These are phyloP conservation scores for Ypsolopha scabrella DNA, from an alignment of 2,888 invertebrate species.

Conservation along the genomic window DNA sequence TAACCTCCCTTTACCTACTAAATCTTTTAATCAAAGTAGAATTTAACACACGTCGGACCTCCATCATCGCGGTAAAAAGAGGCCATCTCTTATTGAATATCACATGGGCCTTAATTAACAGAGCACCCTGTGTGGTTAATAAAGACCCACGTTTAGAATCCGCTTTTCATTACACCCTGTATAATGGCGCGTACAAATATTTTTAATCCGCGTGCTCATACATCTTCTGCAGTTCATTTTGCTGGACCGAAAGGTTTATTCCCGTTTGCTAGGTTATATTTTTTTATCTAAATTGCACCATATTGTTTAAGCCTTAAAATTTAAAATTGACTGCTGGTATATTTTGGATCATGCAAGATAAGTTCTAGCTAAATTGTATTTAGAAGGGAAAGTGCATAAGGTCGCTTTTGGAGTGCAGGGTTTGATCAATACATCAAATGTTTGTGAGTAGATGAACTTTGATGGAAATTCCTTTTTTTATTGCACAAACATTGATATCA, in stretches of 20 bases:
- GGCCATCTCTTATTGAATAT: conserved; percentile 43
- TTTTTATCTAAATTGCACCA: no score
- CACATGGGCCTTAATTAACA: conserved; percentile 48
- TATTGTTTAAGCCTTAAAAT: no score
- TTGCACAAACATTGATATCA: conserved; percentile 37
- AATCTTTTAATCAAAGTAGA: conserved; percentile 11
- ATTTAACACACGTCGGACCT: conserved; percentile 36
- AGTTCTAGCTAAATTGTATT: no score
- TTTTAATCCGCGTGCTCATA: conserved; percentile 67
- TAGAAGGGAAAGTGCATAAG: neutral
- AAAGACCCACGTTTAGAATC: conserved; percentile 55
- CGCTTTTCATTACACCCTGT: conserved; percentile 61
- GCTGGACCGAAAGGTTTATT: conserved; percentile 49
- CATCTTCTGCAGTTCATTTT: conserved; percentile 67
- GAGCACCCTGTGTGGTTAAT: conserved; percentile 55
- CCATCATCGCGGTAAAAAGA: conserved; percentile 36
- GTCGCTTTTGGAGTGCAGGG: conserved; percentile 13
- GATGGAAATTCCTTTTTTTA: conserved; percentile 40
- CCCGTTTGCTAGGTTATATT: conserved; percentile 15
- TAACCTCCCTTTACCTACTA: conserved; percentile 1
- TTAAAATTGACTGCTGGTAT: no score
- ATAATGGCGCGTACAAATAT: conserved; percentile 69
- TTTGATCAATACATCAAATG: conserved; percentile 20
- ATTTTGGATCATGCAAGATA: no score
- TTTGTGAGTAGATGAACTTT: conserved; percentile 33